Percentiles rank a stretch among this genome's conserved stretches.
phyloP scores from a whole-genome alignment of 1,140 invertebrate species.

The Pseudomyrmex cubaensis region DNA sequence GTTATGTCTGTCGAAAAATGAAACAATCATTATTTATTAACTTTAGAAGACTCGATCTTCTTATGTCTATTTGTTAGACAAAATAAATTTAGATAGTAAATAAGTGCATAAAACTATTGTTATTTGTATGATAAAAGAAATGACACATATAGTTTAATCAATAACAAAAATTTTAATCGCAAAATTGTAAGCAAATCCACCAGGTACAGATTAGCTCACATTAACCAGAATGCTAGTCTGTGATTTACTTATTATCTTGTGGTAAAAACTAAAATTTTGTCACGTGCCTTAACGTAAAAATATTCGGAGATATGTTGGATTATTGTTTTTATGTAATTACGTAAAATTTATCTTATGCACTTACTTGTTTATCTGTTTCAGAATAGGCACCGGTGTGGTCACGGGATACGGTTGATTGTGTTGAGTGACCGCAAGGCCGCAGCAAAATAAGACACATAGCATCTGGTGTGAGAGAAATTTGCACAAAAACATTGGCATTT shows the following conservation, averaged over 20 bases:
- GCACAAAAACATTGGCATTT: conserved; percentile 56
- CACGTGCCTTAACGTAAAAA: neutral
- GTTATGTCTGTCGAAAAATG: conserved; percentile 87
- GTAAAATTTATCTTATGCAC: conserved; percentile 52
- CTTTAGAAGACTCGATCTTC: neutral
- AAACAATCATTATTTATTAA: conserved; percentile 3
- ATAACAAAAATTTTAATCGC: no score
- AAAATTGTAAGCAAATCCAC: no score
- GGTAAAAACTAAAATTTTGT: no score
- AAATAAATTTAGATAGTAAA: neutral
- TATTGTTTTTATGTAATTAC: conserved; percentile 2
- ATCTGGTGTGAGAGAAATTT: conserved; percentile 73
- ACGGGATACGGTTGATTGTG: conserved; percentile 79
- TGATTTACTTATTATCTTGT: no score
- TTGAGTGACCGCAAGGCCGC: conserved; percentile 75
- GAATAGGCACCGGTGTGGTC: conserved; percentile 91
- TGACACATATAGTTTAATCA: neutral
- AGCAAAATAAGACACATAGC: conserved; percentile 72
- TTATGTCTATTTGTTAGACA: neutral
- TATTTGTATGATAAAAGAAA: neutral
- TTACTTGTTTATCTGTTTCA: conserved; percentile 92
- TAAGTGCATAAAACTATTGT: neutral
- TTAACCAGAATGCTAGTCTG: no score
- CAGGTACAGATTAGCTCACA: no score
- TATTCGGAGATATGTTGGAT: conserved; percentile 2